These are phyloP conservation scores for Chunga burmeisteri DNA, from an alignment of 2,113 vertebrate species.

Conservation along the genomic window DNA sequence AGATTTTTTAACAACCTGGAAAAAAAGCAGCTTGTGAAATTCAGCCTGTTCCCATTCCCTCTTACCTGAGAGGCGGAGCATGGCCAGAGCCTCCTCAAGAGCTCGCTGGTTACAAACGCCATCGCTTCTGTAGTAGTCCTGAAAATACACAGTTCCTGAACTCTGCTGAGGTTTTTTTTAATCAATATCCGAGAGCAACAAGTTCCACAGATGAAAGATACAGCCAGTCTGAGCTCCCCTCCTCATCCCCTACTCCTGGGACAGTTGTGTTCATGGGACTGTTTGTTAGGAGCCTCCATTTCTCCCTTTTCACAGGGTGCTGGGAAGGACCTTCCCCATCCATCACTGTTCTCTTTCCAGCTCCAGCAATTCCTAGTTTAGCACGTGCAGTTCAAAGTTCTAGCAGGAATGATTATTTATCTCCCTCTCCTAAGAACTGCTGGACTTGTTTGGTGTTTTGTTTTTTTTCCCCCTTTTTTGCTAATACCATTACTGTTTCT, in stretches of 20 bases:
- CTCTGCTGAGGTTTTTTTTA: background rate
- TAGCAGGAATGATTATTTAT: background rate
- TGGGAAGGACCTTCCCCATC: background rate
- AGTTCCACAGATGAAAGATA: background rate
- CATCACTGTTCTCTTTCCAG: background rate
- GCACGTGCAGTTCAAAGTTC: background rate
- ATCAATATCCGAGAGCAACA: background rate
- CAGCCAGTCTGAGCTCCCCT: background rate
- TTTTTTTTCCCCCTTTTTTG: background rate
- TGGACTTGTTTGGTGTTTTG: background rate
- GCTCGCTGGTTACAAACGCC: background rate
- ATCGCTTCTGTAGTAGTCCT: background rate
- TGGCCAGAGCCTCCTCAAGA: background rate
- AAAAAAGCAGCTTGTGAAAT: background rate
- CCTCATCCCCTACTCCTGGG: background rate
- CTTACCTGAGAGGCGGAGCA: background rate
- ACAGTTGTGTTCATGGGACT: background rate
- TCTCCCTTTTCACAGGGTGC: background rate
- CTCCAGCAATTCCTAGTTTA: background rate
- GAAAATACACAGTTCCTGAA: background rate
- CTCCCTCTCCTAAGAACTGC: background rate
- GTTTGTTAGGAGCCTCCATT: background rate
- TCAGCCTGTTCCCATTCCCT: background rate
- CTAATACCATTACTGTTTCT: background rate
- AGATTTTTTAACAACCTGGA: background rate